Evolutionary conservation across 2,797 vertebrate species (phyloP).

Genomic region (Nyctalus aviator): DNA sequence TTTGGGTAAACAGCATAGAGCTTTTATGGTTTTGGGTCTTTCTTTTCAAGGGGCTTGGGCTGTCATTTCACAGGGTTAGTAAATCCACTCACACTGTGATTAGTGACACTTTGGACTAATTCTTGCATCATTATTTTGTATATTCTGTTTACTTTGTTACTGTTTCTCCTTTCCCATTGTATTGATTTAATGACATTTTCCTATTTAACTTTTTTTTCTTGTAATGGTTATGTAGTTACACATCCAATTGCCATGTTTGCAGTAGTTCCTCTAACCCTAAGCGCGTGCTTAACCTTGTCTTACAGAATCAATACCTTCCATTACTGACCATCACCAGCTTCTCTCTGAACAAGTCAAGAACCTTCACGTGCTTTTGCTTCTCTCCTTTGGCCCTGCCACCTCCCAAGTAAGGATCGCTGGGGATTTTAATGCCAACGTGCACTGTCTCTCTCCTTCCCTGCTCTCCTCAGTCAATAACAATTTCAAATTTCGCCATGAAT

Average conservation of each 20-base stretch:
- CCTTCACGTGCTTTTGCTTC: background rate
- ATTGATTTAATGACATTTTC: background rate
- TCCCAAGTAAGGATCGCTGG: background rate
- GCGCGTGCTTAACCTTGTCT: slow-evolving; percentile 1
- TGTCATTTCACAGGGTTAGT: background rate
- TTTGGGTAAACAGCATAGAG: background rate
- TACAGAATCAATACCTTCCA: slow-evolving; percentile 33
- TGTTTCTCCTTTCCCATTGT: background rate
- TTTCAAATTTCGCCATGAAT: slow-evolving; percentile 8
- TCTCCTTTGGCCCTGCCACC: background rate
- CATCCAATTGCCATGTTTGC: slow-evolving; percentile 4
- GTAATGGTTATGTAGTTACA: background rate
- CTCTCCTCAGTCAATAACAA: background rate
- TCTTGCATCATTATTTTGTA: background rate
- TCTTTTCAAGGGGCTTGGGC: background rate
- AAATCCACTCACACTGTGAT: background rate
- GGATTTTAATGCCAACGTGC: background rate
- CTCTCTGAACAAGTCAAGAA: background rate
- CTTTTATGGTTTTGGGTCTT: background rate
- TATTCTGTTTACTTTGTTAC: background rate
- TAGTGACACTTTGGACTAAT: background rate
- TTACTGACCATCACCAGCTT: background rate
- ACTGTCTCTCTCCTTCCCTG: background rate
- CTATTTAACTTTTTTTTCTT: background rate
- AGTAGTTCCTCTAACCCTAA: background rate